Evolutionary conservation across 2,888 invertebrate genomes (phyloP).

Genomic region (Lamellibrachia satsuma): DNA sequence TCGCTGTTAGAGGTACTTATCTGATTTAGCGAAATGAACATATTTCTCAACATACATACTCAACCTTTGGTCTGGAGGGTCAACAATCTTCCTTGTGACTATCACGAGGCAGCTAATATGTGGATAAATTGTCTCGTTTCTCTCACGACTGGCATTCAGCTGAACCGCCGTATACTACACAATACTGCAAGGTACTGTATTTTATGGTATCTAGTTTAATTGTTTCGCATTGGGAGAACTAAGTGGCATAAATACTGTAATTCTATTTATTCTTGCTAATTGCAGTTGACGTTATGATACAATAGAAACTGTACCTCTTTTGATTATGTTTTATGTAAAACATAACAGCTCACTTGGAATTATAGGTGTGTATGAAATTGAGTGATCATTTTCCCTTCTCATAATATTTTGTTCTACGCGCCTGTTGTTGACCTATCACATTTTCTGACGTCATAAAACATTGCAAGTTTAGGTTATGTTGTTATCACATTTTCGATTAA

Average conservation of each 20-base stretch:
- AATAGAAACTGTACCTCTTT: background rate
- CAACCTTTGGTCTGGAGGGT: background rate
- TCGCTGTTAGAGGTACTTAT: background rate
- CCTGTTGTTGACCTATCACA: too few species aligned
- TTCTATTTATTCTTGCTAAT: too few species aligned
- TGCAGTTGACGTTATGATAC: too few species aligned
- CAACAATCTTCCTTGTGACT: background rate
- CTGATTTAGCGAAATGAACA: background rate
- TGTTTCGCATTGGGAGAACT: background rate
- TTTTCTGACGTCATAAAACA: too few species aligned
- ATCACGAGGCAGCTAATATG: background rate
- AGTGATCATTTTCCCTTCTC: background rate
- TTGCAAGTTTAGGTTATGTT: too few species aligned
- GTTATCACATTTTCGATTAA: too few species aligned
- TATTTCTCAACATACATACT: background rate
- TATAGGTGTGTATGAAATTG: background rate
- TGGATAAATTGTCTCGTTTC: background rate
- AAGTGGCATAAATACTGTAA: background rate
- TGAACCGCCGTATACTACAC: background rate
- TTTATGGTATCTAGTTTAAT: background rate
- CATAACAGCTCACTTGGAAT: background rate
- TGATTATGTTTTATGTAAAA: background rate
- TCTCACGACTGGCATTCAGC: background rate
- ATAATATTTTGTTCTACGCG: too few species aligned
- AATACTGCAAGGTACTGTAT: background rate